Evolutionary conservation across 2,113 vertebrate species (phyloP).

Genomic region (Genyomyrus donnyi): DNA sequence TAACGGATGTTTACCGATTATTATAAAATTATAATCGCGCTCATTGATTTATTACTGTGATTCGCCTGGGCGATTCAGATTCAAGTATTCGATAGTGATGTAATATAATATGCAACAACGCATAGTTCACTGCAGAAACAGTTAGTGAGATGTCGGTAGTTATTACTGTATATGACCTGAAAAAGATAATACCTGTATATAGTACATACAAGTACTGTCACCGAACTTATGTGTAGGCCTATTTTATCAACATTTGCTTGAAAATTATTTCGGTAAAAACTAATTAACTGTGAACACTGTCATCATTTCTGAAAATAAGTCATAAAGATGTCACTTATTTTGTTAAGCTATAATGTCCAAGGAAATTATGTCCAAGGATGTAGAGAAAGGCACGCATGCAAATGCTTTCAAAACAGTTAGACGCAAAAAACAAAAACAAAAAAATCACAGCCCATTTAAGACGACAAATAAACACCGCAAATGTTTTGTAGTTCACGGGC

Average conservation of each 20-base stretch:
- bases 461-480: background rate
- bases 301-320: background rate
- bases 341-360: background rate
- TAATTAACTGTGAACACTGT: background rate
- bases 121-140: no score
- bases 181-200: background rate
- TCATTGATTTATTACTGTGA: no score
- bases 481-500: background rate
- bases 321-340: background rate
- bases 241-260: background rate
- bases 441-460: background rate
- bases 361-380: background rate
- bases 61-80: no score
- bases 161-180: no score
- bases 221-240: background rate
- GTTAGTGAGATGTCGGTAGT: no score
- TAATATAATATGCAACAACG: no score
- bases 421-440: background rate
- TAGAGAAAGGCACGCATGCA: background rate
- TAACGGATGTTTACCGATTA: no score
- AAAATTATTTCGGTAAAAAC: background rate
- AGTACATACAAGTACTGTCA: background rate
- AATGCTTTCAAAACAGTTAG: background rate
- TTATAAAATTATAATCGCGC: no score
- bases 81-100: no score